A percentile compares a stretch with the other conserved stretches of the same genome.
Evolutionary conservation across 1,140 invertebrate species (phyloP).

Genomic region (Lucilia cuprina): DNA sequence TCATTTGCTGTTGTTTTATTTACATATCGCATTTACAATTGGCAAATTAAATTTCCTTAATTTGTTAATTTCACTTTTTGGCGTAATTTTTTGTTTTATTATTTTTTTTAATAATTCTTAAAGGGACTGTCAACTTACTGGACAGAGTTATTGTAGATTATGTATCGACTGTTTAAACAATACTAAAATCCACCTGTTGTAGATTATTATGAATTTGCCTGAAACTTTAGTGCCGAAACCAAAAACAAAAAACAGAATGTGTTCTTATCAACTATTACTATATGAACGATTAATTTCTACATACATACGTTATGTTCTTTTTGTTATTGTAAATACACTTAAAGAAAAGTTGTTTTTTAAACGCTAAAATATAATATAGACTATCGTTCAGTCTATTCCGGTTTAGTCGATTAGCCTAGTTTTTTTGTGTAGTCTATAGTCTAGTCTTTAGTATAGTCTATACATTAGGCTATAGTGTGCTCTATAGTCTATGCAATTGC

Average conservation of each 20-base stretch:
- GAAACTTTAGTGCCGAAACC: background rate
- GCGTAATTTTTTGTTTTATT: background rate
- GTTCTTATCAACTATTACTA: background rate
- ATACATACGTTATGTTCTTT: background rate
- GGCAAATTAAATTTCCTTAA: background rate
- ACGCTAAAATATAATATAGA: too few relatives aligned
- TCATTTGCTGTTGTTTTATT: background rate
- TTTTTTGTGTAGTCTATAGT: too few relatives aligned
- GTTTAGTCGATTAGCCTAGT: too few relatives aligned
- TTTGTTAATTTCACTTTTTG: background rate
- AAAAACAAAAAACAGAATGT: background rate
- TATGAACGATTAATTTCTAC: background rate
- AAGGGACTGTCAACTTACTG: background rate
- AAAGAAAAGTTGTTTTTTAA: background rate
- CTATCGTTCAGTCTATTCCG: too few relatives aligned
- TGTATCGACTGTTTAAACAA: background rate
- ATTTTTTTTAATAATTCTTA: background rate
- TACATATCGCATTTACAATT: background rate
- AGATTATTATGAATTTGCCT: background rate
- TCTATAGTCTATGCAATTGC: too few relatives aligned
- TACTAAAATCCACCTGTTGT: constrained; percentile 1
- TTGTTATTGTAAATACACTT: background rate
- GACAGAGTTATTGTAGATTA: background rate
- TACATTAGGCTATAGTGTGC: too few relatives aligned
- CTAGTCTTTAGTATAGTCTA: too few relatives aligned